phyloP scores from a whole-genome alignment of 2,113 vertebrate species.

The Lepus europaeus region DNA sequence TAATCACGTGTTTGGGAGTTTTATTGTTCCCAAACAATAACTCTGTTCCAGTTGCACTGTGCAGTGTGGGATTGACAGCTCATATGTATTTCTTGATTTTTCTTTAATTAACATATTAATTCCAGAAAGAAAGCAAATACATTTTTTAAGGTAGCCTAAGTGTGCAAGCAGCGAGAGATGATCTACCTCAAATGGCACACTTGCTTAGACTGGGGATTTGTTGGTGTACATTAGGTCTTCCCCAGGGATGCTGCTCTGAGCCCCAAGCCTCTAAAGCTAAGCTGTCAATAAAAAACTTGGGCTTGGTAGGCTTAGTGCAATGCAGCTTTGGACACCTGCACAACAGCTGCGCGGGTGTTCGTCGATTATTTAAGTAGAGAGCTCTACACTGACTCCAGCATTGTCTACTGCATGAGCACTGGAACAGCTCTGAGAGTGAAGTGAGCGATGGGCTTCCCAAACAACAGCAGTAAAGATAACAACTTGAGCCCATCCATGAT shows the following conservation, averaged over 20 bases:
- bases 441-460: not conserved
- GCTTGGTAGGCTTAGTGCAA: not conserved
- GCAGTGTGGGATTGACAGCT: not conserved
- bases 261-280: not conserved
- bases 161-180: not conserved
- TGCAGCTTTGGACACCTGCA: not conserved
- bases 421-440: not conserved
- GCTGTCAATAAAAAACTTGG: not conserved
- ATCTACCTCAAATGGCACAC: not conserved
- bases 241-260: not conserved
- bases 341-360: not conserved
- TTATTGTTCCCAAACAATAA: constrained; percentile 17
- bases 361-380: not conserved
- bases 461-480: not conserved
- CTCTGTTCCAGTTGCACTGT: not conserved
- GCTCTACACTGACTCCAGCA: not conserved
- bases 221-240: not conserved
- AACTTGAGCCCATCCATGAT: not conserved
- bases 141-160: not conserved
- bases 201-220: not conserved
- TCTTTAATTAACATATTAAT: not conserved
- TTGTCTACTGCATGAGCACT: not conserved
- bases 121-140: not conserved
- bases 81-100: not conserved
- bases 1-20: not conserved